Percentiles rank a stretch among this genome's conserved stretches.
These are phyloP conservation scores for Macropus fuliginosus DNA, from an alignment of 2,797 vertebrate species.

Conservation along the genomic window DNA sequence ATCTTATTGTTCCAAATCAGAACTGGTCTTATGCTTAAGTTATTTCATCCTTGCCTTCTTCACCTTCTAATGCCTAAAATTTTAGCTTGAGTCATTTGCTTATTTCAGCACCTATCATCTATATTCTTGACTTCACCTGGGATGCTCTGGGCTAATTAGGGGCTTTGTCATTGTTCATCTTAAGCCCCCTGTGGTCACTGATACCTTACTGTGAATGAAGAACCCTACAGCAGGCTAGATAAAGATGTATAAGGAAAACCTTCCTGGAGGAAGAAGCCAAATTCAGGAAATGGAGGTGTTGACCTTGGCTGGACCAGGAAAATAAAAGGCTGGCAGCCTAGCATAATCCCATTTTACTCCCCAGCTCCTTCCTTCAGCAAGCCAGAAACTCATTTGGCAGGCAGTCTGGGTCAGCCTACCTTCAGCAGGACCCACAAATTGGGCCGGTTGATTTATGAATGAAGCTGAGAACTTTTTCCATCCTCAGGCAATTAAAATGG, in stretches of 20 bases:
- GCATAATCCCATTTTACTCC: neutral
- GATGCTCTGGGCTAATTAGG: neutral
- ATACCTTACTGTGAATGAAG: neutral
- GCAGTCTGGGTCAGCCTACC: neutral
- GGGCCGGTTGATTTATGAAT: neutral
- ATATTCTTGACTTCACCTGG: neutral
- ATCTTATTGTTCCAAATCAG: neutral
- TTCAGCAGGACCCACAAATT: neutral
- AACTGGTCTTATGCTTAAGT: neutral
- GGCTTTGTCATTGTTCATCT: neutral
- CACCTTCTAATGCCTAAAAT: neutral
- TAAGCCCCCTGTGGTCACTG: neutral
- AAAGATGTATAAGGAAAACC: neutral
- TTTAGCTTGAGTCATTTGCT: neutral
- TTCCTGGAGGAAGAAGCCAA: neutral
- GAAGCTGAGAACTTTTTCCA: neutral
- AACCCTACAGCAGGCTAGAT: neutral
- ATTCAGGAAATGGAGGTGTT: neutral
- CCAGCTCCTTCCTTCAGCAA: neutral
- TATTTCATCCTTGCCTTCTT: neutral
- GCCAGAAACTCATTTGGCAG: neutral
- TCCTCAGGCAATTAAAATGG: neutral
- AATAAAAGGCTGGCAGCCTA: neutral
- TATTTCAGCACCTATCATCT: neutral
- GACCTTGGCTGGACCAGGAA: neutral